Evolutionary conservation across 2,888 invertebrate genomes (phyloP), one percentile per base, ranked within the genome.

Genomic region (Drosophila villosipedis): DNA sequence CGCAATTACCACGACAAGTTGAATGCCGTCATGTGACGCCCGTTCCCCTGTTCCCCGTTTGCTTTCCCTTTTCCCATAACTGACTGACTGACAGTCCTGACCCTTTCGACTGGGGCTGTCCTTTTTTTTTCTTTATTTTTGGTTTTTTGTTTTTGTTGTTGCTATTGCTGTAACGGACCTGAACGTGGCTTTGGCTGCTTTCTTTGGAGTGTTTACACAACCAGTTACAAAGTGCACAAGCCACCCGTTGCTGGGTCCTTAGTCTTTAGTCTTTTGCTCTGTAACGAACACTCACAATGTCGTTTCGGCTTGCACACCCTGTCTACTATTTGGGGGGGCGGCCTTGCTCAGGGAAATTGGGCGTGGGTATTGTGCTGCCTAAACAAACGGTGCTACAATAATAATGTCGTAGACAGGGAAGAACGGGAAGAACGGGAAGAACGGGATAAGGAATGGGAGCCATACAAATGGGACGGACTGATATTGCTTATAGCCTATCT

Each of bases 1-100:
- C 91, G 91, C 92, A 92, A 92, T 92, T 92, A 92, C 92, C 82
- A 87, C 76, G 87, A 88, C 91, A 88, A 86, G 85, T 88, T 79
- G 79, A 80, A 80, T 80, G 73, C 62, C 80, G 78, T 81, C 80
- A 92, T 87, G 76, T 88, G 84, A 86, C 76, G 89, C 73, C 68
- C 64, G 50, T 47, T 47, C 16, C 22, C 57, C 50, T 52, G 22
- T 25, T 22, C 22, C 47, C 28, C 28, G 19, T n/a, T 30, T 53
- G 16, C 59, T 50, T 19, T 30, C 14, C 25, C 47, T 37, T 47
- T 39, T 14, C 25, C 60, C 68, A 68, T 43, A 64, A 65, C 76
- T 72, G 78, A 75, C 76, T 74, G 78, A 76, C 82, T 78, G 83
- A 82, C 80, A 81, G 78, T 77, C 77, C 77, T 90, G 91, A 92